Percentiles rank a stretch among this genome's conserved stretches.
These are phyloP conservation scores for Dusona sp. DNA, from an alignment of 2,888 invertebrate genomes.

Conservation along the genomic window DNA sequence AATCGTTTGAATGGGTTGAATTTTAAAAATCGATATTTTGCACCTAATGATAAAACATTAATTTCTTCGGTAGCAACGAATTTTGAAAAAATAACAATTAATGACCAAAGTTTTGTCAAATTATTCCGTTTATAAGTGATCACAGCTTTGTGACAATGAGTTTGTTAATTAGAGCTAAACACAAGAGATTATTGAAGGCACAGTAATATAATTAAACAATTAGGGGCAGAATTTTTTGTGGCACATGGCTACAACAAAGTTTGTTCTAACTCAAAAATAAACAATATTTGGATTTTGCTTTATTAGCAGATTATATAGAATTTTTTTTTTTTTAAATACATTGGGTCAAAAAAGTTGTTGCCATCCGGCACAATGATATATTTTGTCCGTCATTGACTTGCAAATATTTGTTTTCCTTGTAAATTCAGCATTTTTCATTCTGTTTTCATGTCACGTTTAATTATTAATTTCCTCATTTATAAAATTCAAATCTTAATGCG, in stretches of 20 bases:
- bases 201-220: neutral
- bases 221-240: neutral
- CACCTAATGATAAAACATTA: neutral
- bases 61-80: neutral
- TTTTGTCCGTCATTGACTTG: neutral
- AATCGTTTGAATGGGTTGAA: neutral
- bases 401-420: neutral
- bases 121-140: neutral
- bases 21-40: neutral
- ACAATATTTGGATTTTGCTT: neutral
- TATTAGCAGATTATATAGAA: neutral
- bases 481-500: too few species aligned
- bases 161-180: neutral
- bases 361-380: neutral
- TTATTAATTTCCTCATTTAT: too few species aligned
- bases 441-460: too few species aligned
- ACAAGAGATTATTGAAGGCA: neutral
- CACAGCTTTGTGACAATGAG: neutral
- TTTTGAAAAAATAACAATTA: neutral
- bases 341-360: neutral
- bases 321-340: neutral
- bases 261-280: neutral
- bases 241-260: neutral
- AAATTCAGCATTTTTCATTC: neutral
- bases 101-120: neutral